These are phyloP conservation scores for Varanus salvator DNA, from an alignment of 2,113 vertebrate species.

Conservation along the genomic window DNA sequence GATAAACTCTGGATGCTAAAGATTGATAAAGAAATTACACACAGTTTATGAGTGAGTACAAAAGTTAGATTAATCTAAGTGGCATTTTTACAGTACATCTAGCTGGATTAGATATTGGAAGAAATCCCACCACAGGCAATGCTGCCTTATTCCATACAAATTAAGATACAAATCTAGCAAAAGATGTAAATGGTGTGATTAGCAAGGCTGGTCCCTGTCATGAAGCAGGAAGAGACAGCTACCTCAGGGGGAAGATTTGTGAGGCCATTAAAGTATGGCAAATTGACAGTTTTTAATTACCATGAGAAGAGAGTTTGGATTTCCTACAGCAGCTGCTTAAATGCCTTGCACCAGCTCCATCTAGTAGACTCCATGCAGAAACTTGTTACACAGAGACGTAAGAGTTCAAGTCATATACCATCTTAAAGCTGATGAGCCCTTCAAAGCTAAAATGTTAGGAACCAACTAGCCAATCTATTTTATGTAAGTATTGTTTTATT, in stretches of 20 bases:
- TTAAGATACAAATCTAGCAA: constrained; percentile 9
- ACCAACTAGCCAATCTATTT: background rate
- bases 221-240: background rate
- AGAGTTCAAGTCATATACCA: background rate
- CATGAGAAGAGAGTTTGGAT: background rate
- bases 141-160: background rate
- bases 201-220: background rate
- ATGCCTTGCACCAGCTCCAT: background rate
- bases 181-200: background rate
- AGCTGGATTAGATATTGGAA: background rate
- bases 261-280: background rate
- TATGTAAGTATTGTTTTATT: constrained; percentile 11
- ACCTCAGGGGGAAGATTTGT: background rate
- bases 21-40: background rate
- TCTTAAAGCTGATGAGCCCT: background rate
- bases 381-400: background rate
- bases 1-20: too few relatives aligned
- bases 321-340: background rate
- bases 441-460: background rate
- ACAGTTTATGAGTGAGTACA: background rate
- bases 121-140: rapidly evolving
- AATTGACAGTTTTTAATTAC: background rate
- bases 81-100: background rate
- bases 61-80: constrained; percentile 5
- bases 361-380: background rate